Base-by-base conservation (phyloP, 2,113 vertebrate genomes). In the Plotosus lineatus region DNA sequence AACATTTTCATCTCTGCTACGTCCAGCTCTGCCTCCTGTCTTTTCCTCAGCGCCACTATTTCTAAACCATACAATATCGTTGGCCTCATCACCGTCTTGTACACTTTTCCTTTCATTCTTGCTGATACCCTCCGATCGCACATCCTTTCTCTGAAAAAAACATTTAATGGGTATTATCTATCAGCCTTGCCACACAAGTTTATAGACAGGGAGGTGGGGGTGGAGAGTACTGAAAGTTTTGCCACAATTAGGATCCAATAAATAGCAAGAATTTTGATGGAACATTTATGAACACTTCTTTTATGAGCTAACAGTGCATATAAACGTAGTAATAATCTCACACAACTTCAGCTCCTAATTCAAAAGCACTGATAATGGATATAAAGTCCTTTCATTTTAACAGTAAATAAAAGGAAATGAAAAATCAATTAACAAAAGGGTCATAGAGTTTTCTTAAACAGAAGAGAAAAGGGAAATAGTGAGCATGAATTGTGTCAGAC, bases 401-500 rank as follows among this genome's bases (percentile, higher is more conserved):
- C 33, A 40, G 33, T 26, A 50, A 38, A 66, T 71, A 78, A 33
- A 23, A 21, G 76, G 8, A 21, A 31, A 40, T 65, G 26, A 31
- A 21, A 72, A 71, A 42, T 31, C 9, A 56, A 17, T 44, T 31
- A 23, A 21, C 36, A 38, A 8, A 68, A 78, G 68, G 21, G 60
- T 51, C 63, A 79, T 26, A 3, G 19, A 8, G 38, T 55, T 40
- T 56, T 28, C 15, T 38, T 40, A 19, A 55, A 46, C 1, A 31
- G n/a, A 19, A 71, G 19, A 40, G 66, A 26, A 36, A 63, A 40
- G 23, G 19, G n/a, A 65, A 75, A 51, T 56, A 44, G 44, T 78
- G 56, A 50, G n/a, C n/a, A 78, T 63, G 66, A 73, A 74, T 38
- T 28, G 42, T 80, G 69, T 80, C 56, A 80, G 69, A 81, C 44